Percentiles rank a stretch among this genome's conserved stretches.
Conservation (phyloP, 1,140 invertebrate species). For the Archegozetes longisetosus region DNA sequence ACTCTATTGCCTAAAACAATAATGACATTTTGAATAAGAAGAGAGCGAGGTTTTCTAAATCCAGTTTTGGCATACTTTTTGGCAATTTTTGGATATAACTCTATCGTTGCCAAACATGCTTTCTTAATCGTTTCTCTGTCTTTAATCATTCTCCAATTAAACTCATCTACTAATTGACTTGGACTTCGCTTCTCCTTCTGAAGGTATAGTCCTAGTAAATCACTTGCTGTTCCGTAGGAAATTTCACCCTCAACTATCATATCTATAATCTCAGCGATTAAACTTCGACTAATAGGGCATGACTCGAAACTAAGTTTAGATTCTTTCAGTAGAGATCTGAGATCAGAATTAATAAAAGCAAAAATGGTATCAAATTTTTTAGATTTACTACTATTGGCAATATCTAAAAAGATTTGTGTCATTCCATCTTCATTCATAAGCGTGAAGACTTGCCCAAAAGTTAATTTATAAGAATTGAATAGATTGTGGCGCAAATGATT, state of each 20-base stretch:
- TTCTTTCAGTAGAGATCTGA: background rate
- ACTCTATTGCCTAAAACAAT: background rate
- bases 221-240: background rate
- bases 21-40: background rate
- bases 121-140: slow-evolving; percentile 12
- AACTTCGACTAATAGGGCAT: background rate
- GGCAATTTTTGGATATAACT: slow-evolving; percentile 3
- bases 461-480: background rate
- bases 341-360: background rate
- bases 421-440: background rate
- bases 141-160: slow-evolving; percentile 16
- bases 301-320: background rate
- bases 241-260: slow-evolving; percentile 31
- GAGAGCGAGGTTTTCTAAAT: background rate
- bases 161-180: background rate
- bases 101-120: slow-evolving; percentile 8
- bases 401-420: background rate
- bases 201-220: background rate
- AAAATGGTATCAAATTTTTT: background rate
- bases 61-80: slow-evolving; percentile 9
- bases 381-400: background rate
- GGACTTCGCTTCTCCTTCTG: slow-evolving; percentile 3
- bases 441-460: background rate
- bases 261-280: slow-evolving; percentile 29
- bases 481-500: background rate